Evolutionary conservation across 2,113 vertebrate genomes (phyloP).

Genomic region (Suncus etruscus): DNA sequence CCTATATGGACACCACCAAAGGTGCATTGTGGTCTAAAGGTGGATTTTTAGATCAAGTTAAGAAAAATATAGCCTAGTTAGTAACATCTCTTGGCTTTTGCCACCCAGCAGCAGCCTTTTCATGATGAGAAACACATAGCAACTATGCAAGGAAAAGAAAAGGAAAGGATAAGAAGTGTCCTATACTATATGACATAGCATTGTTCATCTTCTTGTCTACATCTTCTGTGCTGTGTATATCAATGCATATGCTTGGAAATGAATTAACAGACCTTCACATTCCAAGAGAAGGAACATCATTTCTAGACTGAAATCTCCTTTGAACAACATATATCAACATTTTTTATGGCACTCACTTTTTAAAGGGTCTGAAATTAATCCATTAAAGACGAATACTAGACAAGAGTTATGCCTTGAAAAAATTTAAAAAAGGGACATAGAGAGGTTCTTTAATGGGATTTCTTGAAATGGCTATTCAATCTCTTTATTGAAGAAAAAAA

Average conservation of each 20-base stretch:
- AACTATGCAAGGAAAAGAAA: slow-evolving; percentile 70
- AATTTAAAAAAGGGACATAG: slow-evolving; percentile 78
- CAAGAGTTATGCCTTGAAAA: slow-evolving; percentile 80
- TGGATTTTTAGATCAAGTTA: slow-evolving; percentile 81
- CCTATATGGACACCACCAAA: slow-evolving; percentile 79
- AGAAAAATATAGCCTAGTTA: slow-evolving; percentile 83
- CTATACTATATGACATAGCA: slow-evolving; percentile 49
- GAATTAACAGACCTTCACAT: slow-evolving; percentile 80
- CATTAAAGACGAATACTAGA: slow-evolving; percentile 79
- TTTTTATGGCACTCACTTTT: slow-evolving; percentile 84
- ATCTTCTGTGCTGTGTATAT: slow-evolving; percentile 76
- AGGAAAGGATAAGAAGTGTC: slow-evolving; percentile 67
- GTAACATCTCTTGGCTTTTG: slow-evolving; percentile 81
- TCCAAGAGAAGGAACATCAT: slow-evolving; percentile 78
- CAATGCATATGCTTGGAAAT: slow-evolving; percentile 71
- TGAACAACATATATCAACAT: slow-evolving; percentile 76
- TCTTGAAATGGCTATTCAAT: slow-evolving; percentile 83
- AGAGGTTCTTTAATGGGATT: slow-evolving; percentile 79
- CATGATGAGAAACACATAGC: slow-evolving; percentile 80
- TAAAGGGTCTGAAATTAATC: slow-evolving; percentile 79
- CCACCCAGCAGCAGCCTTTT: slow-evolving; percentile 82
- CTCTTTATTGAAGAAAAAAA: slow-evolving; percentile 85
- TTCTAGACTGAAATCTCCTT: slow-evolving; percentile 76
- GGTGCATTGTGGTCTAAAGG: slow-evolving; percentile 84
- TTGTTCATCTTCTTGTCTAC: slow-evolving; percentile 47